Conservation (phyloP, 2,888 invertebrate genomes). For the Sabatieria punctata region DNA sequence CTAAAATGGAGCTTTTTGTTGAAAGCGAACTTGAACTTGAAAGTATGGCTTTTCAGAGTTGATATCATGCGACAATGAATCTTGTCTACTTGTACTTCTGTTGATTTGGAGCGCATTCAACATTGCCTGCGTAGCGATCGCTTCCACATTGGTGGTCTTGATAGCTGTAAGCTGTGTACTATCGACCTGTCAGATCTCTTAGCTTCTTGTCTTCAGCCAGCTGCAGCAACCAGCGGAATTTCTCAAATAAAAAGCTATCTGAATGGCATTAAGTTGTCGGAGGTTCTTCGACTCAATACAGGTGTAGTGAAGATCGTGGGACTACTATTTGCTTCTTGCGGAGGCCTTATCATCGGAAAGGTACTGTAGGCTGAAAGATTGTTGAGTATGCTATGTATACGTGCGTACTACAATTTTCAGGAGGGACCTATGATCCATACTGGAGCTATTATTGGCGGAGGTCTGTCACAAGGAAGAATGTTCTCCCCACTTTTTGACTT, state of each 20-base stretch:
- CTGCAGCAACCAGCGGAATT: constrained; percentile 83
- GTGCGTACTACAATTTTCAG: constrained; percentile 34
- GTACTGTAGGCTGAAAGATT: not conserved
- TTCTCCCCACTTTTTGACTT: constrained; percentile 29
- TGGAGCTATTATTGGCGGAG: constrained; percentile 84
- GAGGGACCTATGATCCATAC: constrained; percentile 97
- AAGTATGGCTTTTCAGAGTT: no score
- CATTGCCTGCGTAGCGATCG: no score
- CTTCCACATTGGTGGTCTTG: no score
- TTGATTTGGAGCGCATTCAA: no score
- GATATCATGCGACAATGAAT: no score
- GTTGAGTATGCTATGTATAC: not conserved
- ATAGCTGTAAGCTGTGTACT: no score
- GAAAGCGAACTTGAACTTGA: no score
- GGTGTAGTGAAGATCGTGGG: constrained; percentile 69
- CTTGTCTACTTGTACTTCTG: no score
- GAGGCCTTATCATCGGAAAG: constrained; percentile 75
- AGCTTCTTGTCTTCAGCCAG: constrained; percentile 45
- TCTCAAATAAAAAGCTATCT: constrained; percentile 91
- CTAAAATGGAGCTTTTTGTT: no score
- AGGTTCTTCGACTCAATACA: constrained; percentile 69
- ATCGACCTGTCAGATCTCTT: constrained; percentile 1
- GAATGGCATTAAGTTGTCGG: constrained; percentile 81
- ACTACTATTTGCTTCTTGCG: constrained; percentile 73
- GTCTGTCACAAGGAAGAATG: constrained; percentile 75